These are phyloP conservation scores for Neosilurus hyrtlii DNA, from an alignment of 2,797 vertebrate species.

Conservation along the genomic window DNA sequence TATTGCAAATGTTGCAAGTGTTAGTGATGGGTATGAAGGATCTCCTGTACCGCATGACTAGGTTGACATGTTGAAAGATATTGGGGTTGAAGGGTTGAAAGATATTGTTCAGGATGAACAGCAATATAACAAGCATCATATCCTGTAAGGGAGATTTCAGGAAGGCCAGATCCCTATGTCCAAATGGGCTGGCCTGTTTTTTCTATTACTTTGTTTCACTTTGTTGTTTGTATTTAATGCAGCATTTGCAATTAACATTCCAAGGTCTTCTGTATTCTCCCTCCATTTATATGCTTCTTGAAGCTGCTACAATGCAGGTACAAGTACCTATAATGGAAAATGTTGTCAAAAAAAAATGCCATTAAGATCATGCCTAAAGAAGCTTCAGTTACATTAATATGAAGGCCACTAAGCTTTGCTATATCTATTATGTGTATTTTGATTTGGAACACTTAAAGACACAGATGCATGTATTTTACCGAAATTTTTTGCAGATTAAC, in stretches of 20 bases:
- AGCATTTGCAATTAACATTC: not conserved
- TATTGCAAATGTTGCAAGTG: not conserved
- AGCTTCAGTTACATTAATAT: not conserved
- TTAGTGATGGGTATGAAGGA: not conserved
- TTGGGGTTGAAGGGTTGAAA: not conserved
- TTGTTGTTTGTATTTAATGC: not conserved
- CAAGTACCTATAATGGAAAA: not conserved
- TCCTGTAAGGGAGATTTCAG: not conserved
- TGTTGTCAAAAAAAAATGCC: not conserved
- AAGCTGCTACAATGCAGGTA: not conserved
- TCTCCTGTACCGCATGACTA: not conserved
- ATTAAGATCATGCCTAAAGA: not conserved
- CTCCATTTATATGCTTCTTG: not conserved
- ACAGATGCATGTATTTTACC: not conserved
- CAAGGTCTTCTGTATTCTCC: not conserved
- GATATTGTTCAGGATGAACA: not conserved
- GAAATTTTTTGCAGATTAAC: not conserved
- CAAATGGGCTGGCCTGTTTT: not conserved
- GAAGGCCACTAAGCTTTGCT: not conserved
- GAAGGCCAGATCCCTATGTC: not conserved
- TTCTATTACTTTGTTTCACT: not conserved
- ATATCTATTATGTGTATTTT: not conserved
- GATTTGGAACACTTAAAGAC: not conserved
- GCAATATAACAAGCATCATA: not conserved
- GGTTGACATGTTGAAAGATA: not conserved